Evolutionary conservation across 2,113 vertebrate genomes (phyloP).

Genomic region (Indicator indicator): DNA sequence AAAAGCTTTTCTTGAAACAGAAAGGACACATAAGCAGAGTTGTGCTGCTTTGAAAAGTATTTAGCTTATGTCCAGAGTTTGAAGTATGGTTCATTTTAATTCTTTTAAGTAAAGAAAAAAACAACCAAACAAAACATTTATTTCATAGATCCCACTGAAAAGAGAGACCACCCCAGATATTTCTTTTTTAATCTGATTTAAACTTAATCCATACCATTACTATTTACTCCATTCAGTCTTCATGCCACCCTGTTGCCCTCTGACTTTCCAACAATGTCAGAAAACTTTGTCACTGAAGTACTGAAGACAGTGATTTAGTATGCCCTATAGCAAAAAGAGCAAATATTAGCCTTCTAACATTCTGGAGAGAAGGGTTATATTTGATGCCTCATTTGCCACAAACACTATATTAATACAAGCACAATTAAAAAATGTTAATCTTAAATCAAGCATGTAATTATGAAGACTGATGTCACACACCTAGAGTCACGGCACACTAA

Average conservation of each 20-base stretch:
- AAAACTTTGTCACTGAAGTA: not conserved
- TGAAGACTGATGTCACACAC: not conserved
- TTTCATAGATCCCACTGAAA: not conserved
- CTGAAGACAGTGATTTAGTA: not conserved
- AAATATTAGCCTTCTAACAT: not conserved
- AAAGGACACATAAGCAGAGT: not conserved
- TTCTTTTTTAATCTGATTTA: not conserved
- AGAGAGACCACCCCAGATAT: not conserved
- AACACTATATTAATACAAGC: not conserved
- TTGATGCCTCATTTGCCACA: not conserved
- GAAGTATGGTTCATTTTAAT: not conserved
- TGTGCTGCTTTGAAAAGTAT: not conserved
- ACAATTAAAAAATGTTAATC: not conserved
- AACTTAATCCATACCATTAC: not conserved
- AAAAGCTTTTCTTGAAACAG: not conserved
- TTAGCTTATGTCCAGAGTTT: not conserved
- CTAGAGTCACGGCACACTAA: slow-evolving; percentile 1
- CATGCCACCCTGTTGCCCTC: not conserved
- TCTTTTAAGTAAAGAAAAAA: not conserved
- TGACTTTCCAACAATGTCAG: not conserved
- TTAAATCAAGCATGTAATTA: not conserved
- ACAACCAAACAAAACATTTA: not conserved
- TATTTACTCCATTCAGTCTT: not conserved
- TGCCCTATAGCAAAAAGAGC: not conserved
- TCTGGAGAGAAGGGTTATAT: not conserved